A percentile compares a stretch with the other conserved stretches of the same genome.
phyloP scores from a whole-genome alignment of 2,888 invertebrate genomes.

The Aspidapion aeneum region DNA sequence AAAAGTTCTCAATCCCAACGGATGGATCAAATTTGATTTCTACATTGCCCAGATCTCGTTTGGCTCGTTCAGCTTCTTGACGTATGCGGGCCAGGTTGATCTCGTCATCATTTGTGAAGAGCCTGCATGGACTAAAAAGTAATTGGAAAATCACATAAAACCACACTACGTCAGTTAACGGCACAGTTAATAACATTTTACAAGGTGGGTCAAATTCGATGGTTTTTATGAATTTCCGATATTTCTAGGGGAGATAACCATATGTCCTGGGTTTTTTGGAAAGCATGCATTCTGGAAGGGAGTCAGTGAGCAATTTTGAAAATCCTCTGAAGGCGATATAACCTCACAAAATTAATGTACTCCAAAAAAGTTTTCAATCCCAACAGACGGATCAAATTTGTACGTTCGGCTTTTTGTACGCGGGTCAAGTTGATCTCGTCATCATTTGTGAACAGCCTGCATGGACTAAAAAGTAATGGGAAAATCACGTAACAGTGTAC shows the following conservation, averaged over 20 bases:
- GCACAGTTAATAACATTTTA: no score
- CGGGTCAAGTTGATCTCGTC: constrained; percentile 34
- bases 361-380: constrained; percentile 24
- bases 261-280: no score
- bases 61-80: constrained; percentile 36
- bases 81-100: constrained; percentile 36
- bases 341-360: no score
- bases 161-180: no score
- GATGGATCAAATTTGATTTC: constrained; percentile 42
- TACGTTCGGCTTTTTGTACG: constrained; percentile 34
- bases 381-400: constrained; percentile 41
- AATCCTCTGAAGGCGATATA: no score
- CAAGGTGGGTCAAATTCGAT: no score
- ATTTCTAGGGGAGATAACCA: no score
- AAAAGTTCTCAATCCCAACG: constrained; percentile 25
- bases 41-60: constrained; percentile 38
- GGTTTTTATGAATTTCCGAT: no score
- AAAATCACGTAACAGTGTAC: no score
- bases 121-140: constrained; percentile 39
- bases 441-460: constrained; percentile 39
- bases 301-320: no score
- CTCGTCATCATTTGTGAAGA: constrained; percentile 37
- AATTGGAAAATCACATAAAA: no score
- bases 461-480: constrained; percentile 38
- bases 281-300: no score